Percentiles rank a stretch among this genome's conserved stretches.
These are phyloP conservation scores for Cheilosia scutellata DNA, from an alignment of 2,888 invertebrate species.

Conservation along the genomic window DNA sequence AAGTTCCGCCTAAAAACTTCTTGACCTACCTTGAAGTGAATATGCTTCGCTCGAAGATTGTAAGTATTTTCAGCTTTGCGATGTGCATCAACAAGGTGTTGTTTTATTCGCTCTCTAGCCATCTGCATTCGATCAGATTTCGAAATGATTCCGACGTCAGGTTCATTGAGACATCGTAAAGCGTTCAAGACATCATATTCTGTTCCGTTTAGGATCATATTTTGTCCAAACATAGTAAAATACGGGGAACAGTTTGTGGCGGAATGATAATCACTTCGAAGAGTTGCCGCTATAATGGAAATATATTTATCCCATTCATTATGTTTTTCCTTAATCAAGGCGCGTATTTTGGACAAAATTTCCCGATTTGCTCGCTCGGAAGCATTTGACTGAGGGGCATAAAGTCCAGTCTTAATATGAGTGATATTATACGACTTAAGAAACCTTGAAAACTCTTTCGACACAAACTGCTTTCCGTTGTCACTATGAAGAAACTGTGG, in stretches of 20 bases:
- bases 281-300: not conserved
- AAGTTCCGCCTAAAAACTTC: not conserved
- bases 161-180: not conserved
- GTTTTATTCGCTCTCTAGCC: not conserved
- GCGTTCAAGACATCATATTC: not conserved
- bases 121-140: not conserved
- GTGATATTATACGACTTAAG: not conserved
- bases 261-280: not conserved
- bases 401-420: not conserved
- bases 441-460: not conserved
- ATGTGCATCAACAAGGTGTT: too few relatives aligned
- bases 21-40: not conserved
- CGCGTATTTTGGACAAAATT: constrained; percentile 1
- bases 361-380: constrained; percentile 14
- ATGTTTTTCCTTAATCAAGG: not conserved
- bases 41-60: not conserved
- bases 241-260: not conserved
- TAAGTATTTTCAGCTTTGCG: too few relatives aligned
- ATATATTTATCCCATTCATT: constrained; percentile 6
- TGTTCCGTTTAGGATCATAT: not conserved
- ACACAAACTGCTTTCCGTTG: not conserved
- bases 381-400: constrained; percentile 1
- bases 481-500: not conserved
- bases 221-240: not conserved
- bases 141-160: not conserved